These are phyloP conservation scores for Zalophus californianus DNA, from an alignment of 2,797 vertebrate genomes.

Conservation along the genomic window DNA sequence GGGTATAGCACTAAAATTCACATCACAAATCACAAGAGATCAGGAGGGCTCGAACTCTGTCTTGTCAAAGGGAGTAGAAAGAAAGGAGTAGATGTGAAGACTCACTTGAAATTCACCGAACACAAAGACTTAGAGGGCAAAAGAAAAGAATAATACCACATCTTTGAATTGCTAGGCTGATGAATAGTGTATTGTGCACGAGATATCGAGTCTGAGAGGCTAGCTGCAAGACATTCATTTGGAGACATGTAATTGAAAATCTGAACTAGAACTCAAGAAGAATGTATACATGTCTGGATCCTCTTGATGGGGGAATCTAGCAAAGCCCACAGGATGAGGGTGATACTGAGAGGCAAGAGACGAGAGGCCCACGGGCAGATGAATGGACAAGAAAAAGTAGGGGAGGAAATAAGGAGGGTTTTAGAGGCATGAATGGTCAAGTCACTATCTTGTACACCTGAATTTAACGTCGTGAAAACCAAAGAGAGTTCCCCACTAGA, in stretches of 20 bases:
- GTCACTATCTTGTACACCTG: no score
- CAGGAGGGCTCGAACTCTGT: not conserved
- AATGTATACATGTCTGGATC: not conserved
- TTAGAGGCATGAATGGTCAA: no score
- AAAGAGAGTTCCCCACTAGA: not conserved
- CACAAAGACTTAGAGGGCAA: not conserved
- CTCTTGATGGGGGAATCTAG: not conserved
- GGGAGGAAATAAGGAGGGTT: not conserved
- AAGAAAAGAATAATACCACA: not conserved
- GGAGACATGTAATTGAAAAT: not conserved
- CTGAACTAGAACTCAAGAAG: not conserved
- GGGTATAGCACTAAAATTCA: not conserved
- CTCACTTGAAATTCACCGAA: not conserved
- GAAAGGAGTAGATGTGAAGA: not conserved
- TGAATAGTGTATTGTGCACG: not conserved
- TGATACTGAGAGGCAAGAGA: not conserved
- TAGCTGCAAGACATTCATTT: not conserved
- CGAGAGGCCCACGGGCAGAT: not conserved
- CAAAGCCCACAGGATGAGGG: not conserved
- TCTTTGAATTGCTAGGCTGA: not conserved
- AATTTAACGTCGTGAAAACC: not conserved
- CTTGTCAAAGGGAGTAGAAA: not conserved
- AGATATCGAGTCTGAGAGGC: not conserved
- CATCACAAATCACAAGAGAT: not conserved
- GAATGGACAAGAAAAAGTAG: not conserved